Evolutionary conservation across 2,888 invertebrate genomes (phyloP), one percentile per base, ranked within the genome.

Genomic region (Agonopterix heracliana): DNA sequence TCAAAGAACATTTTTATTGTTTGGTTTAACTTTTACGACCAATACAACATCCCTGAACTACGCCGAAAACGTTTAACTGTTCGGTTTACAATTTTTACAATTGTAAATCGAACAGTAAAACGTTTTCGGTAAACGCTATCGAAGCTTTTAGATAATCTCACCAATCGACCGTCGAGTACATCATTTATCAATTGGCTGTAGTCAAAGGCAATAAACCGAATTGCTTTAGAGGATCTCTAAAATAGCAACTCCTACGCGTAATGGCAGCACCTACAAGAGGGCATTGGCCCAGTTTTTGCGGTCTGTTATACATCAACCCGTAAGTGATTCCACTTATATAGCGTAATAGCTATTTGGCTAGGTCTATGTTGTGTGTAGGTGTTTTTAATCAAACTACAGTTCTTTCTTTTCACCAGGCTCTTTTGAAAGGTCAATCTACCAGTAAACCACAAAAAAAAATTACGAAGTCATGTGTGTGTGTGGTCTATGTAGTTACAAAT

Each of bases 221-320:
- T 48, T 45, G 41, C 45, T 35, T 14, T 10, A 11, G 51, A 52
- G 50, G 42, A 54, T 46, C 46, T 52, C 46, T 40, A 46, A 50
- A 62, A 54, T 54, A 53, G 44, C 14, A 9, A 57, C 52, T 50
- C 54, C 66, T 62, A 60, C 58, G 51, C 50, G 53, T 43, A 51
- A 53, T 47, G 46, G 34, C 44, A 49, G 45, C 44, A 36, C 41
- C 42, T 42, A 45, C 51, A 46, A 45, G 56, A 52, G 70, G 67
- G 57, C 72, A 63, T 59, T 68, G 71, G 62, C 72, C 66, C 54
- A 67, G 60, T 71, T 76, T 68, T 68, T 71, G 63, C 12, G 41
- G 34, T 47, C 47, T 54, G 52, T 41, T 50, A 35, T 47, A 48
- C 48, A 11, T 43, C 41, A 48, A 35, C 9, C 10, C 35, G 26